Percentiles rank a stretch among this genome's conserved stretches.
These are phyloP conservation scores for Drosophila mauritiana DNA, from an alignment of 1,140 invertebrate genomes.

Conservation along the genomic window DNA sequence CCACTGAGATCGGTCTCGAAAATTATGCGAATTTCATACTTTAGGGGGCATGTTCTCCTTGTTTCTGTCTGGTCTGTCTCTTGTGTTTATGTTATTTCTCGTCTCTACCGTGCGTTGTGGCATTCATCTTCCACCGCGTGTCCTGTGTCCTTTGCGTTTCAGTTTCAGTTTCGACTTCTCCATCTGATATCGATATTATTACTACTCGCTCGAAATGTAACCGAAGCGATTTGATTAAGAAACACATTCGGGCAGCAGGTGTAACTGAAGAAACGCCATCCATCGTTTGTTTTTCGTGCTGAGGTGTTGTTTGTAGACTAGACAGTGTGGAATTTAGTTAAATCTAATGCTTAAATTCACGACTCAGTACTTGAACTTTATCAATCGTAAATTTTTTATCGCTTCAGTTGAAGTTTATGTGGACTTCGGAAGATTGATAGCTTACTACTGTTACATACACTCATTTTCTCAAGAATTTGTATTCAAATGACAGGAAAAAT, in stretches of 20 bases:
- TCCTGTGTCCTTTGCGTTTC: neutral
- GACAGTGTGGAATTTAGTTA: neutral
- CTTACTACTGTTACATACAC: neutral
- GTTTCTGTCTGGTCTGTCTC: slow-evolving; percentile 12
- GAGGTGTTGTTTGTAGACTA: neutral
- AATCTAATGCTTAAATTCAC: neutral
- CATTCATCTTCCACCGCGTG: slow-evolving; percentile 8
- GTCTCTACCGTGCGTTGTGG: neutral
- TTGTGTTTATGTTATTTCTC: slow-evolving; percentile 29
- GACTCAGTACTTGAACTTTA: neutral
- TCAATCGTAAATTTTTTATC: slow-evolving; percentile 3
- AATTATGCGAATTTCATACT: slow-evolving; percentile 59
- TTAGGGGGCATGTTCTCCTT: slow-evolving; percentile 38
- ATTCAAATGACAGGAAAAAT: too few relatives aligned
- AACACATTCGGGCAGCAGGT: neutral
- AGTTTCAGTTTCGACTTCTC: slow-evolving; percentile 15
- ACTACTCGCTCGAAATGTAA: slow-evolving; percentile 4
- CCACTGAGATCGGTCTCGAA: slow-evolving; percentile 55
- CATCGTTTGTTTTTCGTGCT: neutral
- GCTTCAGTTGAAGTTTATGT: neutral
- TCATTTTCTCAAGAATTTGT: neutral
- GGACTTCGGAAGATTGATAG: neutral
- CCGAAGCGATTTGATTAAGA: neutral
- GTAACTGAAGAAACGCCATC: neutral
- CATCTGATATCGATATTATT: slow-evolving; percentile 41